Evolutionary conservation across 1,140 invertebrate species (phyloP), one percentile per base, ranked within the genome.

Genomic region (Drosophila lini): DNA sequence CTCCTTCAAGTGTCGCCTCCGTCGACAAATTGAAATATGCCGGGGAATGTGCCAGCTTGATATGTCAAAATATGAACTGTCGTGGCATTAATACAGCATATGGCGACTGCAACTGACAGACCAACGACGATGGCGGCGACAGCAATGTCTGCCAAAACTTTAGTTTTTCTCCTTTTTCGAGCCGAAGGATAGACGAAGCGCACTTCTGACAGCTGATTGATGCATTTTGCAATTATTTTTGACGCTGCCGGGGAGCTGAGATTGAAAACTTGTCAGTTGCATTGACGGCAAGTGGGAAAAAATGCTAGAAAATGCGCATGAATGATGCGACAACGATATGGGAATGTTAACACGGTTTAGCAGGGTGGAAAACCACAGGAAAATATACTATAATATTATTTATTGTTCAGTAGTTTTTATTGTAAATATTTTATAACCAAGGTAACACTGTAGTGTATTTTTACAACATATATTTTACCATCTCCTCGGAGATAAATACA

Each of bases 141-240:
- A 50, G 40, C 58, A 71, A 67, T 53, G 58, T 77, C 58, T 74
- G 69, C 47, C 58, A 59, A 55, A 73, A 73, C 40, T 81, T 56
- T 44, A 60, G 56, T 60, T 15, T 50, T 6, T 25, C 11, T 13
- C 25, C 41, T 32, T 45, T 19, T 28, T 4, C 56, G 32, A 58
- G 42, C 56, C 65, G 36, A 65, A 74, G 64, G 78, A 71, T 68
- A 74, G 69, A 71, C 64, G 65, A 69, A 50, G 28, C 68, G 63
- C 48, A 50, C 34, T 45, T 16, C 78, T 69, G 83, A 88, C 83
- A 86, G 64, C 80, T 86, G 83, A 86, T 88, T 86, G 83, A 86
- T 86, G 83, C 83, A 88, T 86, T 86, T 86, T 80, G 83, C 83
- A 86, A 86, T 86, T 86, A 86, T 86, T 88, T 86, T 74, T 86